Conservation (phyloP, 2,888 invertebrate genomes). For the Acanthococcus lagerstroemiae region DNA sequence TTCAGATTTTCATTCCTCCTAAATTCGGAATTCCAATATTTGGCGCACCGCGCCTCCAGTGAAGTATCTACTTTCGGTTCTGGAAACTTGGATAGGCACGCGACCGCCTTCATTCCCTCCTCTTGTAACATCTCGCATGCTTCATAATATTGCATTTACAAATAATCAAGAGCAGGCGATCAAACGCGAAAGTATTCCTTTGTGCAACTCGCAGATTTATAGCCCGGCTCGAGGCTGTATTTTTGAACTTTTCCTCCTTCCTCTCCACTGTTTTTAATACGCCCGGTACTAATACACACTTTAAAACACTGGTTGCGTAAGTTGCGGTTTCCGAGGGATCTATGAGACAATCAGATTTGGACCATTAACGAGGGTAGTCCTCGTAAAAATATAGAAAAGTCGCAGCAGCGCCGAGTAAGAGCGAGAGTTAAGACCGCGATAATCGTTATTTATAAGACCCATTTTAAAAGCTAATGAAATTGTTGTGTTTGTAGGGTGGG, state of each 20-base stretch:
- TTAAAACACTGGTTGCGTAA: background rate
- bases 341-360: conserved; percentile 4
- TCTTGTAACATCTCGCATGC: too few species aligned
- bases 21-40: too few species aligned
- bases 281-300: background rate
- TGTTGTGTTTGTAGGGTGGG: conserved; percentile 14
- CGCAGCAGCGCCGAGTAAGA: background rate
- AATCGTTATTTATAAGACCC: conserved; percentile 20
- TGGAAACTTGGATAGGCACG: too few species aligned
- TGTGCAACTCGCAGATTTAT: background rate
- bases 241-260: background rate
- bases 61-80: too few species aligned
- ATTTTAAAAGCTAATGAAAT: conserved; percentile 18
- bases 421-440: background rate
- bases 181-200: background rate
- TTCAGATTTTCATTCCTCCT: too few species aligned
- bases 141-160: too few species aligned
- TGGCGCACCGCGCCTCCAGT: too few species aligned
- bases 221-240: too few species aligned
- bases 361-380: conserved; percentile 3
- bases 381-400: background rate
- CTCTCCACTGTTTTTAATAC: background rate
- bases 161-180: background rate
- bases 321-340: background rate
- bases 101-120: too few species aligned